Evolutionary conservation across 2,888 invertebrate genomes (phyloP).

Genomic region (Smittia sp.): DNA sequence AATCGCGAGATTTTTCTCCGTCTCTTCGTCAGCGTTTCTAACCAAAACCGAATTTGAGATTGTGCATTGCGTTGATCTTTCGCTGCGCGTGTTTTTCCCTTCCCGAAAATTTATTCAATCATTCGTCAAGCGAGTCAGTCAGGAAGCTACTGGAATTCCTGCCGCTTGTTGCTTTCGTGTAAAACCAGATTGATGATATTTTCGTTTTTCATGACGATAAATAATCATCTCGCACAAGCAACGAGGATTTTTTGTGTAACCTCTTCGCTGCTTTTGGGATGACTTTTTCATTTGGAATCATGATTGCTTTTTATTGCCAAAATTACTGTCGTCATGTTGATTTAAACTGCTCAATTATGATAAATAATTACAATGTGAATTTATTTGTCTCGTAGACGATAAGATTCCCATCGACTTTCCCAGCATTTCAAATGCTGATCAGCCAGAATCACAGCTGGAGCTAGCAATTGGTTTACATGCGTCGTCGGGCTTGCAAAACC

Average conservation of each 20-base stretch:
- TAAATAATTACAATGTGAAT: conserved; percentile 40
- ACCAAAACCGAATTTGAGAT: background rate
- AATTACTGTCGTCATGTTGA: conserved; percentile 42
- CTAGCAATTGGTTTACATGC: too few relatives aligned
- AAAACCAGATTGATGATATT: conserved; percentile 38
- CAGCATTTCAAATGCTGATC: background rate
- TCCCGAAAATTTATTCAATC: conserved; percentile 26
- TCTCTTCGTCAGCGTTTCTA: background rate
- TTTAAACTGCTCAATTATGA: conserved; percentile 42
- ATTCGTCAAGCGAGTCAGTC: conserved; percentile 36
- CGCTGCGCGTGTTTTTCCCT: background rate
- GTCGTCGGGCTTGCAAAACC: too few relatives aligned
- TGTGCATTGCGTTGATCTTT: background rate
- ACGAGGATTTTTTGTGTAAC: conserved; percentile 34
- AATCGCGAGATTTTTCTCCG: conserved; percentile 18
- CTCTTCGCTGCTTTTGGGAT: background rate
- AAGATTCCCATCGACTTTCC: background rate
- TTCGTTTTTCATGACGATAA: conserved; percentile 26
- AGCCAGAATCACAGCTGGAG: too few relatives aligned
- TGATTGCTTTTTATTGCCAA: conserved; percentile 39
- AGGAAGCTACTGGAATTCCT: conserved; percentile 22
- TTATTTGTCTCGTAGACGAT: background rate
- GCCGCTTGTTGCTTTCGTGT: conserved; percentile 28
- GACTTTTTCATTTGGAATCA: conserved; percentile 26
- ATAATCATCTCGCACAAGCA: conserved; percentile 39